Evolutionary conservation across 2,888 invertebrate genomes (phyloP), one percentile per base, ranked within the genome.

Genomic region (Hoplodrina blanda): DNA sequence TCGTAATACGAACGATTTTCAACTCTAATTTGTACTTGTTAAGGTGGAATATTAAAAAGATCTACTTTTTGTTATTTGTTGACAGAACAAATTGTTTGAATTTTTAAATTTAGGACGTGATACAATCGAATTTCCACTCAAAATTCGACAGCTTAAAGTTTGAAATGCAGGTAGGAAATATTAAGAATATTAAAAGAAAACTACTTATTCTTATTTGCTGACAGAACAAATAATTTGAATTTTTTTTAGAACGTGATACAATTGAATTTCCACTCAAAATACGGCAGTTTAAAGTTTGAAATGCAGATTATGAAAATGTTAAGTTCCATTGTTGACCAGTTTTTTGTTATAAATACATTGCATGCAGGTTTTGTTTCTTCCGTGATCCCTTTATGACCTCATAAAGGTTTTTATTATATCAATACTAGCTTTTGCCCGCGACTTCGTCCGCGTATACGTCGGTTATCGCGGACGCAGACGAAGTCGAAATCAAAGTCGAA

Each of bases 261-360:
- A 41, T 44, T 17, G 17, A 49, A 55, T 54, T 60, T 59, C 17
- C 3, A 52, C 41, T 49, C 17, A 44, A 46, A 13, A 11, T 11
- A 17, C 0, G 4, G 10, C 0, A 2, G 7, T 0, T 11, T 50
- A 59, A 46, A 54, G 50, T 50, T 57, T 69, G 4, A 17, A 61
- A 68, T 13, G 5, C 30, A 33, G 2, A 17, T 30, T 33, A 2
- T 2, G 10, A 41, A n/a, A 49, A 44, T 33, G 4, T 13, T 11
- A 8, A 49, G 2, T n/a, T n/a, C 37, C 8, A 25, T 44, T 55
- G 20, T 37, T 19, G 33, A 46, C 3, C 59, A 63, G 25, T 17
- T 44, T 55, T 64, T 73, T 54, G 20, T 54, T 73, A 49, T 33
- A 49, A 53, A 37, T 2, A 37, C 8, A 11, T 53, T 62, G 49